Evolutionary conservation across 1,140 invertebrate genomes (phyloP).

Genomic region (Lordiphosa clarofinis): DNA sequence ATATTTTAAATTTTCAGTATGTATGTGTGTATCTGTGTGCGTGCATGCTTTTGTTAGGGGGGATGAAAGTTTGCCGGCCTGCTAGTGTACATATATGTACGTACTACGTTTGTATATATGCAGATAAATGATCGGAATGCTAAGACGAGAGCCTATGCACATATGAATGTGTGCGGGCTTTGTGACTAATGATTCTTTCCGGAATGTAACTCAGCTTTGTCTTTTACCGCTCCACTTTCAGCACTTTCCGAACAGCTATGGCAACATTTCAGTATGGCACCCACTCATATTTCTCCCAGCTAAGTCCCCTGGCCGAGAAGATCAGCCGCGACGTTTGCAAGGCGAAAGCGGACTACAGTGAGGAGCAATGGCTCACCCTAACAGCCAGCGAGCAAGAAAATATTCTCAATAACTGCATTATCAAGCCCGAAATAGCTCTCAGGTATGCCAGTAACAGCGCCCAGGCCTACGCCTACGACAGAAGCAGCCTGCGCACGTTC

Average conservation of each 20-base stretch:
- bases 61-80: too few species aligned
- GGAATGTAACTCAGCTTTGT: too few species aligned
- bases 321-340: slow-evolving; percentile 49
- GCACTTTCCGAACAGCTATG: slow-evolving; percentile 33
- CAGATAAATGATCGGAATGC: too few species aligned
- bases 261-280: slow-evolving; percentile 17
- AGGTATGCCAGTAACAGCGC: slow-evolving; percentile 34
- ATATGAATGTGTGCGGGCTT: too few species aligned
- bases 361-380: slow-evolving; percentile 41
- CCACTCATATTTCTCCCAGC: slow-evolving; percentile 48
- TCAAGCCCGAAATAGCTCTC: slow-evolving; percentile 52
- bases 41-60: too few species aligned
- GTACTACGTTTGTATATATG: too few species aligned
- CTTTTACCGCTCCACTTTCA: too few species aligned
- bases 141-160: too few species aligned
- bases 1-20: too few species aligned
- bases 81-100: too few species aligned
- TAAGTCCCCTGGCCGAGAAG: slow-evolving; percentile 63
- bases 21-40: too few species aligned
- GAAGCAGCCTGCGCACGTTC: slow-evolving; percentile 40
- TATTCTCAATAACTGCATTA: slow-evolving; percentile 53
- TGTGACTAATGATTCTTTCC: too few species aligned
- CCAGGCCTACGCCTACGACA: slow-evolving; percentile 41
- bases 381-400: slow-evolving; percentile 44
- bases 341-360: slow-evolving; percentile 38